Evolutionary conservation across 2,113 vertebrate genomes (phyloP).

Genomic region (Sphaerodactylus townsendi): DNA sequence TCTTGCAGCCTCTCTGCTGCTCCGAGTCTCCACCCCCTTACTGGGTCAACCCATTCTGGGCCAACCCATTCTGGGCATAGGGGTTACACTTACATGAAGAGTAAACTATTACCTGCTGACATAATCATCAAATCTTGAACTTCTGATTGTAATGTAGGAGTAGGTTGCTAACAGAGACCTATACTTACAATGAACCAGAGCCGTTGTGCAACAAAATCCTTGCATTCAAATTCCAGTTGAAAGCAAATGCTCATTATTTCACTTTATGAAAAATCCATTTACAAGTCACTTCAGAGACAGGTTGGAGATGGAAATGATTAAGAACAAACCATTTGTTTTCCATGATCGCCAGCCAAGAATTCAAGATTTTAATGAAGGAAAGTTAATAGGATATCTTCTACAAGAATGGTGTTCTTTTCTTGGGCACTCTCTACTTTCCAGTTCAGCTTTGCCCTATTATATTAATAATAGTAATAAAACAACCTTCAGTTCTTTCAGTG

Average conservation of each 20-base stretch:
- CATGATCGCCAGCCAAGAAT: background rate
- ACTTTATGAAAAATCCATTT: background rate
- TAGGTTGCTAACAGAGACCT: background rate
- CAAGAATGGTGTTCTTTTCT: background rate
- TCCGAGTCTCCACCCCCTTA: no score
- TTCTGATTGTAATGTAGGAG: background rate
- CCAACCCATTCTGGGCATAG: no score
- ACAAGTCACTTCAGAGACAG: background rate
- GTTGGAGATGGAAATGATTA: background rate
- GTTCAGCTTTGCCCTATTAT: background rate
- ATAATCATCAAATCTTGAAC: background rate
- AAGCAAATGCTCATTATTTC: slow-evolving; percentile 8
- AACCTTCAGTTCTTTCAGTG: background rate
- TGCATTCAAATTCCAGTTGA: background rate
- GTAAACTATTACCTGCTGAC: background rate
- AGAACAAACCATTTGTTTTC: background rate
- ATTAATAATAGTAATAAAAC: slow-evolving; percentile 1
- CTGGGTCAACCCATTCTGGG: no score
- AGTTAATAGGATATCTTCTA: background rate
- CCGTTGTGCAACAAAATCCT: background rate
- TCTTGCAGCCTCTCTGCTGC: no score
- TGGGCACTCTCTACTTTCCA: background rate
- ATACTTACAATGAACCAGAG: background rate
- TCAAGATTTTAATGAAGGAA: background rate
- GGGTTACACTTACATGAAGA: slow-evolving; percentile 4